Conservation (phyloP, 2,797 vertebrate species). For the Urosaurus nigricauda region DNA sequence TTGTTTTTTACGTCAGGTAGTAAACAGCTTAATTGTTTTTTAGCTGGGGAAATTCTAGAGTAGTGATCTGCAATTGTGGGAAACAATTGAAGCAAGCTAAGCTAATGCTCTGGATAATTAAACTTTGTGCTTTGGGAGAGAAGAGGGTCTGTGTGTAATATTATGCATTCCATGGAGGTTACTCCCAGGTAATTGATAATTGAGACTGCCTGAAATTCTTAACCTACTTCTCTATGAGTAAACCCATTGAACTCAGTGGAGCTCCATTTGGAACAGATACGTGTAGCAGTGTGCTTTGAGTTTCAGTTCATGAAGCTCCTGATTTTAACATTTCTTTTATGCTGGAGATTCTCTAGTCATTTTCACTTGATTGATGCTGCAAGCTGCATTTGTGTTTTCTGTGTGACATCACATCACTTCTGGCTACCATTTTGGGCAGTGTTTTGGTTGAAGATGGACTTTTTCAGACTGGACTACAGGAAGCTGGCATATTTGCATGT, state of each 20-base stretch:
- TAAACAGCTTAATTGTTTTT: conserved; percentile 29
- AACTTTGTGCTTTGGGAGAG: conserved; percentile 33
- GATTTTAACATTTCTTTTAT: too few species aligned
- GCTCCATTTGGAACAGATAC: not conserved
- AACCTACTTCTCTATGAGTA: too few species aligned
- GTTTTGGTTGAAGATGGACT: too few species aligned
- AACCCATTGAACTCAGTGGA: not conserved
- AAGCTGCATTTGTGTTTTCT: too few species aligned
- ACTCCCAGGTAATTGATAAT: not conserved
- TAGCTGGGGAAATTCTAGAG: conserved; percentile 45
- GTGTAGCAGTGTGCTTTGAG: not conserved
- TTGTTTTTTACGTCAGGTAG: conserved; percentile 41
- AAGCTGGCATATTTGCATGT: too few species aligned
- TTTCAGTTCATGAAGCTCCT: too few species aligned
- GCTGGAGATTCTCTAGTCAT: too few species aligned
- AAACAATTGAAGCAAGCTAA: conserved; percentile 52
- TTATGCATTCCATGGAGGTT: not conserved
- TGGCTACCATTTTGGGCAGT: too few species aligned
- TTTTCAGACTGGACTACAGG: too few species aligned
- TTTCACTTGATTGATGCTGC: too few species aligned
- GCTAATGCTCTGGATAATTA: conserved; percentile 57
- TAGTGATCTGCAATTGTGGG: conserved; percentile 28
- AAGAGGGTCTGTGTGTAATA: not conserved
- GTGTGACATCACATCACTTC: too few species aligned
- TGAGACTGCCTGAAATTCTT: not conserved